phyloP scores from a whole-genome alignment of 1,140 invertebrate genomes.

The Ectropis grisescens region DNA sequence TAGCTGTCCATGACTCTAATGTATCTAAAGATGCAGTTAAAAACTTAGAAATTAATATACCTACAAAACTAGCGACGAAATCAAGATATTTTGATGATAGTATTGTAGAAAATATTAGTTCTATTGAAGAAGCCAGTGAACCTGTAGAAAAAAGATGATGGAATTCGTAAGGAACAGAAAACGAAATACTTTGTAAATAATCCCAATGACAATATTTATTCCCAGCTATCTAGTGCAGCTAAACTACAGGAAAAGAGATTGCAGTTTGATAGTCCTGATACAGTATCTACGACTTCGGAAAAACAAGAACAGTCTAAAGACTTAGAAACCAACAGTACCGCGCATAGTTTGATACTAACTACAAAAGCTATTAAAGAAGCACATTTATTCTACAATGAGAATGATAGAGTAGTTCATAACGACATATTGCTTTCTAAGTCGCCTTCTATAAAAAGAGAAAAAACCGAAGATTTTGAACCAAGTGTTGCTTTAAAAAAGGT shows the following conservation, averaged over 20 bases:
- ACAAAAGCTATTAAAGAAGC: conserved; percentile 7
- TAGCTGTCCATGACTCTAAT: conserved; percentile 18
- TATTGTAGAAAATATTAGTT: conserved; percentile 2
- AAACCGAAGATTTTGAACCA: conserved; percentile 23
- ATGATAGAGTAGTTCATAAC: conserved; percentile 13
- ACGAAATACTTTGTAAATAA: no score
- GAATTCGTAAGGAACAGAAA: no score
- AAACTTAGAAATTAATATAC: neutral
- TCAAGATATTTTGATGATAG: conserved; percentile 22
- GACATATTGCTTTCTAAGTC: conserved; percentile 14
- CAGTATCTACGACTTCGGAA: no score
- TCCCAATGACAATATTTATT: no score
- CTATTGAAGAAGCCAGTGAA: neutral
- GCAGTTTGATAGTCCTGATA: no score
- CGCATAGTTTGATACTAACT: conserved; percentile 30
- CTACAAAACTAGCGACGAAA: conserved; percentile 17
- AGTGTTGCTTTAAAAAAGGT: conserved; percentile 40
- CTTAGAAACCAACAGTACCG: conserved; percentile 2
- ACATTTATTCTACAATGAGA: conserved; percentile 3
- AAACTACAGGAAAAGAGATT: no score
- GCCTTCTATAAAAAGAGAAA: conserved; percentile 41
- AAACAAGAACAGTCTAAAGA: no score
- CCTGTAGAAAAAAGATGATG: no score
- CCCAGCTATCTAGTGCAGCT: no score
- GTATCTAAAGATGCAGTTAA: no score